Conservation (phyloP, 2,113 vertebrate genomes). For the Platysternon megacephalum region DNA sequence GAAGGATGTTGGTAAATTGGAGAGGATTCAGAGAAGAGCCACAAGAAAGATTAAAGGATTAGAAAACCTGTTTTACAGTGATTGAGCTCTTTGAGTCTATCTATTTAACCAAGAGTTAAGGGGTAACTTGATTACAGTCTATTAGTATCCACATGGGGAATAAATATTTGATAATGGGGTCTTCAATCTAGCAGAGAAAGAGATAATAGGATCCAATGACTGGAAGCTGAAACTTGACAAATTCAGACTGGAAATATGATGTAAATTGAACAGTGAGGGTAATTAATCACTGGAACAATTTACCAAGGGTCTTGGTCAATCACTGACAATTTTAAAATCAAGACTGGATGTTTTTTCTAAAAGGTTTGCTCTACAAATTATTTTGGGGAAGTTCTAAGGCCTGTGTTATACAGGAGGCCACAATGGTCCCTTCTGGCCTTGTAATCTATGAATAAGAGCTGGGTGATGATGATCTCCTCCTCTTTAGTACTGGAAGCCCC, state of each 20-base stretch:
- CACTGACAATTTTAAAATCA: not conserved
- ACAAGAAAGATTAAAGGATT: not conserved
- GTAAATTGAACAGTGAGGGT: not conserved
- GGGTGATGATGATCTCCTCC: not conserved
- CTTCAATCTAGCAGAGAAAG: not conserved
- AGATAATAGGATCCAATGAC: not conserved
- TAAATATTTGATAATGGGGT: not conserved
- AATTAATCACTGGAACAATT: not conserved
- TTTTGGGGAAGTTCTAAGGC: not conserved
- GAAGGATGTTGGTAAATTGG: not conserved
- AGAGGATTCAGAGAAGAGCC: not conserved
- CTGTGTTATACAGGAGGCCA: not conserved
- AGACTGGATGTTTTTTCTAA: not conserved
- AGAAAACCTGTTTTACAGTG: not conserved
- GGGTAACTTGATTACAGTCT: not conserved
- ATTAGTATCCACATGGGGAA: not conserved
- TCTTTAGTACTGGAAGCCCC: not conserved
- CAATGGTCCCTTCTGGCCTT: not conserved
- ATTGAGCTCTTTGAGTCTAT: not conserved
- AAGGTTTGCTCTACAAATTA: not conserved
- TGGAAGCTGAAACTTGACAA: not conserved
- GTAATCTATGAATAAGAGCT: not conserved
- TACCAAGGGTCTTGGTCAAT: not conserved
- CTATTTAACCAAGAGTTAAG: not conserved
- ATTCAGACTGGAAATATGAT: not conserved